Conservation (phyloP, 2,888 invertebrate genomes). For the Alitta virens region DNA sequence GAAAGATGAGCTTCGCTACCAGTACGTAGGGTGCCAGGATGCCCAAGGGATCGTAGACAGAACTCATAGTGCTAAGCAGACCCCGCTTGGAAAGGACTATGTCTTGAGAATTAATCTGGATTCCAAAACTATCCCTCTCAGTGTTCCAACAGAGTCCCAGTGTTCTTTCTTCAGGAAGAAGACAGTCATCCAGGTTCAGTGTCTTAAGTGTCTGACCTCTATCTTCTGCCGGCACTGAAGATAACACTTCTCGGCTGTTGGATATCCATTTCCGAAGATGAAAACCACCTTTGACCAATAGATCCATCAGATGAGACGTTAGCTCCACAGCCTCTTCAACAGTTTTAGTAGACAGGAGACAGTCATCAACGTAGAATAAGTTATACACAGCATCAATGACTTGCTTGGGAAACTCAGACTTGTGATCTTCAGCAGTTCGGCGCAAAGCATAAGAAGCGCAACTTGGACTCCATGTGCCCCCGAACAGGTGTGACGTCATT, state of each 20-base stretch:
- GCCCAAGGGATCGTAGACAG: constrained; percentile 36
- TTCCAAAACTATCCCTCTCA: constrained; percentile 4
- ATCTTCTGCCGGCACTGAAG: too few relatives aligned
- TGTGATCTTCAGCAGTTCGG: background rate
- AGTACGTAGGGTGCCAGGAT: constrained; percentile 56
- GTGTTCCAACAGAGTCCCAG: constrained; percentile 1
- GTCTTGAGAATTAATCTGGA: background rate
- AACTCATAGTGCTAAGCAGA: constrained; percentile 10
- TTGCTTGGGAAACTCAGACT: constrained; percentile 7
- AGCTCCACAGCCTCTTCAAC: constrained; percentile 5
- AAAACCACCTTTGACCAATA: background rate
- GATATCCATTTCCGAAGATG: too few relatives aligned
- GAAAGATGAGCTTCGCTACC: constrained; percentile 12
- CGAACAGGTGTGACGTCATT: background rate
- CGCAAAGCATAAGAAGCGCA: constrained; percentile 7
- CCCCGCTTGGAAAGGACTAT: constrained; percentile 4
- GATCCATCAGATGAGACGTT: background rate
- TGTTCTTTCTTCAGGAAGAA: constrained; percentile 2
- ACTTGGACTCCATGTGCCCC: background rate
- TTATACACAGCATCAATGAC: constrained; percentile 19
- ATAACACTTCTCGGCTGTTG: too few relatives aligned
- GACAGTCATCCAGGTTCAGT: too few relatives aligned
- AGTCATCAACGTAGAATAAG: constrained; percentile 29
- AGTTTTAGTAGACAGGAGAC: constrained; percentile 12
- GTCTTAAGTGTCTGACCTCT: too few relatives aligned